A percentile compares a stretch with the other conserved stretches of the same genome.
phyloP scores from a whole-genome alignment of 1,140 invertebrate genomes.

The Adelges cooleyi region DNA sequence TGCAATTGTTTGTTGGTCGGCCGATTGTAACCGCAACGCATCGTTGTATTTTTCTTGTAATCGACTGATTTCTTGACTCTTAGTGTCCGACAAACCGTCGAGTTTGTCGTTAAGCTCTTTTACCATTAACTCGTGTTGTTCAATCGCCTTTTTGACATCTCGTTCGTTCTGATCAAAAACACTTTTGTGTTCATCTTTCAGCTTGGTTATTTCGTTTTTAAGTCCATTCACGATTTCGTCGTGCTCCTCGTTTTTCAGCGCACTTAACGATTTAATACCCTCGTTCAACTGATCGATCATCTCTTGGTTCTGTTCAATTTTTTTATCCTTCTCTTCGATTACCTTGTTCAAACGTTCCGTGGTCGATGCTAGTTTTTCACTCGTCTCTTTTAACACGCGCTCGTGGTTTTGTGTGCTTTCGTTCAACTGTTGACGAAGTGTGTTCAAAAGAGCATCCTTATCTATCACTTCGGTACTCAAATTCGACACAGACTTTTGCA shows the following conservation, averaged over 20 bases:
- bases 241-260: constrained; percentile 18
- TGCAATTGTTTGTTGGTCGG: neutral
- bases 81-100: neutral
- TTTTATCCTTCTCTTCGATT: constrained; percentile 23
- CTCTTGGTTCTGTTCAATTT: constrained; percentile 22
- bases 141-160: neutral
- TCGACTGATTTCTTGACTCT: neutral
- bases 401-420: constrained; percentile 8
- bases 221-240: constrained; percentile 5
- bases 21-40: neutral
- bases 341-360: constrained; percentile 7
- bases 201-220: constrained; percentile 10
- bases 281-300: constrained; percentile 24
- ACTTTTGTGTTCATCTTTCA: constrained; percentile 1
- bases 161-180: neutral
- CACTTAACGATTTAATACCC: constrained; percentile 18
- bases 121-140: neutral
- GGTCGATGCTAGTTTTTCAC: constrained; percentile 9
- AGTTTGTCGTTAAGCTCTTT: constrained; percentile 1
- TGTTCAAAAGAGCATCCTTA: constrained; percentile 5
- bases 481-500: constrained; percentile 15
- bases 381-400: constrained; percentile 11
- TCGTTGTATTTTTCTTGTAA: neutral
- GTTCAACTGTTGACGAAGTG: constrained; percentile 10
- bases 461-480: constrained; percentile 21